Conservation (phyloP, 2,113 vertebrate species). For the Eulemur macaco region DNA sequence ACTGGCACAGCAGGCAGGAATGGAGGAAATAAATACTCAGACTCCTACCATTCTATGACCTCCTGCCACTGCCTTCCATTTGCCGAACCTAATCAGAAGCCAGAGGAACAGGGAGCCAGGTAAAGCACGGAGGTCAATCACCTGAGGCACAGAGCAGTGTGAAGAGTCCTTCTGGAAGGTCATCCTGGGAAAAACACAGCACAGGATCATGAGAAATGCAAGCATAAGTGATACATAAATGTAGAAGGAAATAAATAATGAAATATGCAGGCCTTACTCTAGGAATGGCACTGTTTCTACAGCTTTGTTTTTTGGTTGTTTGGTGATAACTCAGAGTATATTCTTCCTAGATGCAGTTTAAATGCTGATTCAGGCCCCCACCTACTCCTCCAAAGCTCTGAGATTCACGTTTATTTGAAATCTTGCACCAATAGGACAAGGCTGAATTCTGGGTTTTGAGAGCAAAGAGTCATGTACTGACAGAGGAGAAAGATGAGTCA, state of each 20-base stretch:
- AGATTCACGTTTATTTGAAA: neutral
- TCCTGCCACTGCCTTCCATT: neutral
- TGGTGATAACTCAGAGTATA: neutral
- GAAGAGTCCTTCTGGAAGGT: neutral
- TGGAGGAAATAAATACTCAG: neutral
- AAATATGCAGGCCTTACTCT: neutral
- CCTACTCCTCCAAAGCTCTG: neutral
- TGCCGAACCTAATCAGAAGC: neutral
- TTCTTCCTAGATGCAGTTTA: conserved; percentile 9
- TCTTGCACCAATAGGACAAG: neutral
- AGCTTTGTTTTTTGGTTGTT: neutral
- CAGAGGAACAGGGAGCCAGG: neutral
- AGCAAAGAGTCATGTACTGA: neutral
- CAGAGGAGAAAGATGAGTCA: neutral
- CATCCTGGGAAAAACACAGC: neutral
- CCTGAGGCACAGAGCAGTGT: neutral
- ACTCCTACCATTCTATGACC: neutral
- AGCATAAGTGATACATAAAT: neutral
- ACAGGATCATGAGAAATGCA: neutral
- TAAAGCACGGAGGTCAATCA: neutral
- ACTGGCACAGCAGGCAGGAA: neutral
- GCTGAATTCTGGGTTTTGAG: neutral
- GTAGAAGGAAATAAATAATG: neutral
- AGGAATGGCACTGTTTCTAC: neutral
- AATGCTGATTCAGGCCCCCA: neutral